Base-by-base conservation (phyloP, 2,797 vertebrate genomes). In the Lepidocolaptes lacrymiger region DNA sequence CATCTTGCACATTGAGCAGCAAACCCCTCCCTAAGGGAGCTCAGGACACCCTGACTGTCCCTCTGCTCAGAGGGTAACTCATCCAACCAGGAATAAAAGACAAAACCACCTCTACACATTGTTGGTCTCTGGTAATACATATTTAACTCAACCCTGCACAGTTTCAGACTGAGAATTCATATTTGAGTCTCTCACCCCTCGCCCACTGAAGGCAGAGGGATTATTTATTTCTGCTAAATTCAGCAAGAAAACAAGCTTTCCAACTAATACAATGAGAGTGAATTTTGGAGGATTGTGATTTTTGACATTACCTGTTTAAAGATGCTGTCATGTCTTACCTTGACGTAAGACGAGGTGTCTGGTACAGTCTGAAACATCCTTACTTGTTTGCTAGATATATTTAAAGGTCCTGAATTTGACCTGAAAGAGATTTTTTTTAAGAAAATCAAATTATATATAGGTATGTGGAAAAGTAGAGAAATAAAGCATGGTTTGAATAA, bases 341-440 rank as follows among this genome's bases (percentile, higher is more conserved):
- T 99, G 98, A 99, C 98, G 98, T 99, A 99, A 99, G 99, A 99
- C 97, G 99, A 99, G 54, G 98, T 99, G 98, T 99, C 99, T 89
- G 99, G 99, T 88, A 99, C 99, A 81, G 98, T 99, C 98, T 99
- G 99, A 98, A 99, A 99, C 99, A 99, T 99, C 98, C 98, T 99
- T 96, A 94, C 44, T 97, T 94, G 94, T 19, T 97, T 97, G 97
- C 97, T 86, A 68, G 96, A 96, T 92, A 76, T 96, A 93, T 95
- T 66, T 79, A 96, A 97, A 96, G 96, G 95, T 91, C 86, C 80
- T 51, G 67, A 91, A 91, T 81, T 73, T 90, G 96, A 94, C 97
- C 98, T 98, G 94, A 56, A 95, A 81, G 8, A 27, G 63, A 94
- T 61, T 30, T 27, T 49, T 49, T 49, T 17, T 9, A 78, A 49